Base-by-base conservation (phyloP, 1,140 invertebrate species). In the Chironomus striatipennis region DNA sequence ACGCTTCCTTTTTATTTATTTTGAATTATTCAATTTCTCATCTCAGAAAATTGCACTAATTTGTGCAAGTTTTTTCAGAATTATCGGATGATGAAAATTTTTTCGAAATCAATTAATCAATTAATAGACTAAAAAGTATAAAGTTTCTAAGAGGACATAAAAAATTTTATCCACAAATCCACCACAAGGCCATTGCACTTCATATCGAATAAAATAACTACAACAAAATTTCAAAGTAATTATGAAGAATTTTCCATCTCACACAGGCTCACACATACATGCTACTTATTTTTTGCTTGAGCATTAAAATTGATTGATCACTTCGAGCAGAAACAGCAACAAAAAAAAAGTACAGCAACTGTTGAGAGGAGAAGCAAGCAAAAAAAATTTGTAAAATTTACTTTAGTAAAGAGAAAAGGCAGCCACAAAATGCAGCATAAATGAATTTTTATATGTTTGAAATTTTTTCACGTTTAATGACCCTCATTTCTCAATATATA, bases 391-490 rank as follows among this genome's bases (percentile, higher is more conserved):
- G 5, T 5, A 34, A 34, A 34, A 34, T 34, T 34, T 34, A 34
- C 24, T 34, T 2, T 2, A 57, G 47, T n/a, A 57, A 57, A 57
- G 12, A 5, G 47, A 57, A 57, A 12, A 57, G 47, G 47, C 47
- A 57, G 47, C 47, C 47, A 57, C 47, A 57, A 57, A 57, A 57
- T 57, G 47, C 47, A 57, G 47, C 47, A 57, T n/a, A 57, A 15
- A 57, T 57, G 47, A 57, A 57, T 12, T 57, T 57, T 34, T 34
- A 34, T 34, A 34, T 57, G 47, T n/a, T 57, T 57, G 47, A 15
- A 57, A 70, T 20, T 70, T 70, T 70, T 70, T 70, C 65, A 70
- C 65, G 65, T 70, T 70, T 70, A 70, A 70, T 70, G 65, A 70
- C 65, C 65, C 65, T 70, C 65, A 70, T 70, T 70, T 70, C 18